A percentile compares a stretch with the other conserved stretches of the same genome.
These are phyloP conservation scores for Coronaproctus castanopsis DNA, from an alignment of 2,888 invertebrate species.

Conservation along the genomic window DNA sequence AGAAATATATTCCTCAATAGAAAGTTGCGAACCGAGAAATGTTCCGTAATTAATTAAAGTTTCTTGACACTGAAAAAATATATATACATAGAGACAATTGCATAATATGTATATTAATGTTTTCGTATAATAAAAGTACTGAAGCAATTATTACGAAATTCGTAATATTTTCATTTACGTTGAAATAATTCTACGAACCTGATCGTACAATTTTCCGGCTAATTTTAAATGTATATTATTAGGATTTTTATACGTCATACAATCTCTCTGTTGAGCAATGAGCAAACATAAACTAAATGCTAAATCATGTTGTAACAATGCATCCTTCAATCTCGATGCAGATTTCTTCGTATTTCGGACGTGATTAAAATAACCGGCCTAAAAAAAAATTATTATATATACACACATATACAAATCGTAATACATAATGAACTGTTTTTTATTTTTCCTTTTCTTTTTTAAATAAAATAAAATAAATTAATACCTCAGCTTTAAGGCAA, in stretches of 20 bases:
- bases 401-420: slow-evolving; percentile 3
- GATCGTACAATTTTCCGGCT: slow-evolving; percentile 52
- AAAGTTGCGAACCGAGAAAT: slow-evolving; percentile 80
- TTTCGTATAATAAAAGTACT: neutral
- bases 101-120: slow-evolving; percentile 1
- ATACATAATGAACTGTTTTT: slow-evolving; percentile 1
- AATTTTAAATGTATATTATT: slow-evolving; percentile 59
- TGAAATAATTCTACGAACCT: too few species aligned
- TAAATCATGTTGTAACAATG: slow-evolving; percentile 77
- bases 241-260: slow-evolving; percentile 70
- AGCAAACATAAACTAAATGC: slow-evolving; percentile 81
- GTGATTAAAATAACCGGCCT: slow-evolving; percentile 95
- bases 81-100: slow-evolving; percentile 1
- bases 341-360: slow-evolving; percentile 92
- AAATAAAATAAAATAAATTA: neutral
- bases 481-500: slow-evolving; percentile 75
- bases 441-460: slow-evolving; percentile 1
- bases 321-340: slow-evolving; percentile 81
- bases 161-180: too few species aligned
- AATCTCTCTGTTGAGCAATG: slow-evolving; percentile 92
- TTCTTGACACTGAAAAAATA: slow-evolving; percentile 67
- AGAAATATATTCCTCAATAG: slow-evolving; percentile 81
- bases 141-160: too few species aligned
- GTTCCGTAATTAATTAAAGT: slow-evolving; percentile 94
- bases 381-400: slow-evolving; percentile 15